These are phyloP conservation scores for Brachylomia viminalis DNA, from an alignment of 2,888 invertebrate species.

Conservation along the genomic window DNA sequence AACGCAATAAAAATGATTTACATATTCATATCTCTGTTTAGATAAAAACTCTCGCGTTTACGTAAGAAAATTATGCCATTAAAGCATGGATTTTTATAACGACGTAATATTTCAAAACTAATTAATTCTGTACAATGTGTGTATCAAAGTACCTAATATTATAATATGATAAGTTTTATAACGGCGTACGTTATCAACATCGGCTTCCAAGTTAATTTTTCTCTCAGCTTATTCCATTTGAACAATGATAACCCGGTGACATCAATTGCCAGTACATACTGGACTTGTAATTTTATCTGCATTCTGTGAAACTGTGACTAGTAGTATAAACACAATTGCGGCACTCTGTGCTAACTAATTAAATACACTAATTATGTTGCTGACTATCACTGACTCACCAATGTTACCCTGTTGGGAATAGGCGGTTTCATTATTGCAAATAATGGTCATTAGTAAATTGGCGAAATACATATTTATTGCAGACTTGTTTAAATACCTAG, in stretches of 20 bases:
- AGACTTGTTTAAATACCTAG: slow-evolving; percentile 28
- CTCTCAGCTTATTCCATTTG: slow-evolving; percentile 55
- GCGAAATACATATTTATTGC: slow-evolving; percentile 47
- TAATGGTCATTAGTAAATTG: slow-evolving; percentile 48
- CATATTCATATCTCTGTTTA: slow-evolving; percentile 42
- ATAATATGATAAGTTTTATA: slow-evolving; percentile 43
- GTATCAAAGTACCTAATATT: slow-evolving; percentile 12
- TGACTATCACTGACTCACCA: slow-evolving; percentile 56
- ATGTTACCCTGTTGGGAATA: slow-evolving; percentile 48
- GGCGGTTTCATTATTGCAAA: slow-evolving; percentile 54
- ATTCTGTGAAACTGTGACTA: slow-evolving; percentile 44
- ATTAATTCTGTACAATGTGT: slow-evolving; percentile 37
- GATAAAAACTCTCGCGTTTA: slow-evolving; percentile 37
- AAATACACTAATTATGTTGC: slow-evolving; percentile 54
- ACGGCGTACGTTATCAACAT: slow-evolving; percentile 39
- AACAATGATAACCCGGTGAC: slow-evolving; percentile 69
- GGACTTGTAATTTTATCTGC: slow-evolving; percentile 60
- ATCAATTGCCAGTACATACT: slow-evolving; percentile 64
- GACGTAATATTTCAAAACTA: slow-evolving; percentile 35
- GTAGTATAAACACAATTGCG: slow-evolving; percentile 46
- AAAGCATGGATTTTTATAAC: slow-evolving; percentile 38
- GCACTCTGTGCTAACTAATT: slow-evolving; percentile 47
- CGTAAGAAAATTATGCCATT: slow-evolving; percentile 44
- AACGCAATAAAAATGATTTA: slow-evolving; percentile 57
- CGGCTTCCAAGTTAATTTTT: slow-evolving; percentile 57